Conservation (phyloP, 1,140 invertebrate species). For the Lucilia sericata region DNA sequence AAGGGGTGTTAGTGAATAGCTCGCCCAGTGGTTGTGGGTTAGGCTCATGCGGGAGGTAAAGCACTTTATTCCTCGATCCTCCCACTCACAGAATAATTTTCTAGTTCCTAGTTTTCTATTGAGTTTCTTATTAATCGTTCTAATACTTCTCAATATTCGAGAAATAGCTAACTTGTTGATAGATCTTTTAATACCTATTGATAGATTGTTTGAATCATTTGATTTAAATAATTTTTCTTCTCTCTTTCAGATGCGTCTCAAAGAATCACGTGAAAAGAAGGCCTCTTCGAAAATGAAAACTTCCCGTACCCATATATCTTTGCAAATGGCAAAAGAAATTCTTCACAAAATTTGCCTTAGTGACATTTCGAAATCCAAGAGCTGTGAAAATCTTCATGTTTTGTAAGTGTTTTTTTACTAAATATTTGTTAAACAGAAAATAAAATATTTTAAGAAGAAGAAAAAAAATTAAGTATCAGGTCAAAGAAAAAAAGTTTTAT, state of each 20-base stretch:
- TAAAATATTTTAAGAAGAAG: not conserved
- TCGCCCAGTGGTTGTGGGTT: too few species aligned
- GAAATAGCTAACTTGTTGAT: too few species aligned
- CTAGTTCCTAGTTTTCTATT: too few species aligned
- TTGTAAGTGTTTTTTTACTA: slow-evolving; percentile 72
- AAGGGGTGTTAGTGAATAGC: too few species aligned
- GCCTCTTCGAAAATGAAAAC: slow-evolving; percentile 74
- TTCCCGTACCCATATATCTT: slow-evolving; percentile 77
- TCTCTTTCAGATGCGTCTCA: slow-evolving; percentile 77
- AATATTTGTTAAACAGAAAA: not conserved
- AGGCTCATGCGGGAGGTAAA: too few species aligned
- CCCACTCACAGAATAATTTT: too few species aligned
- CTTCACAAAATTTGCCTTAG: slow-evolving; percentile 88
- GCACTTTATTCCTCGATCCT: too few species aligned
- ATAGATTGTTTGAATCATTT: too few species aligned
- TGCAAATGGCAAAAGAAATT: slow-evolving; percentile 82
- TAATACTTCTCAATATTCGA: too few species aligned
- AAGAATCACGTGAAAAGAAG: slow-evolving; percentile 78
- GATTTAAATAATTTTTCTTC: too few species aligned
- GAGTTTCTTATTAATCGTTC: too few species aligned
- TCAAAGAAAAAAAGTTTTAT: not conserved
- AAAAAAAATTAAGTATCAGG: not conserved
- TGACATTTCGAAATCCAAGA: slow-evolving; percentile 88
- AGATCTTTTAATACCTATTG: too few species aligned
- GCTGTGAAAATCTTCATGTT: slow-evolving; percentile 91